phyloP scores from a whole-genome alignment of 2,113 vertebrate species.

The Atractosteus spatula region DNA sequence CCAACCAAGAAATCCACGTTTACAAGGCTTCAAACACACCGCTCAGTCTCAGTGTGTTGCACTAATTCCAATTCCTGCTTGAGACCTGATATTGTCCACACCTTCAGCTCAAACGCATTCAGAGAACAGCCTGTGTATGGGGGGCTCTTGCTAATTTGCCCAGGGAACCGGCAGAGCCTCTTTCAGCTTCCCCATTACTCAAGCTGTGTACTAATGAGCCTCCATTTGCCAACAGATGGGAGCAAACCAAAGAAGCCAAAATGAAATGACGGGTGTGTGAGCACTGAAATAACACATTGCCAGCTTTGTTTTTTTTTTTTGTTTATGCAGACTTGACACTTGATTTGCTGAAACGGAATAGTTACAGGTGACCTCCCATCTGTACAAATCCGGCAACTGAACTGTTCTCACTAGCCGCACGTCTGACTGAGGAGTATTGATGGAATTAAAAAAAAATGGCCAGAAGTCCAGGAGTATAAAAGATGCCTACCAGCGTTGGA shows the following conservation, averaged over 20 bases:
- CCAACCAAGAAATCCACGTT: no score
- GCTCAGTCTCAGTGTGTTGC: background rate
- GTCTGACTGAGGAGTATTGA: background rate
- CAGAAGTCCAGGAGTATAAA: background rate
- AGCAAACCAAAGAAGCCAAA: conserved; percentile 7
- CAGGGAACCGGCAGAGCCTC: background rate
- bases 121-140: background rate
- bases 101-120: background rate
- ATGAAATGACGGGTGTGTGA: background rate
- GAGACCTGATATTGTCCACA: no score
- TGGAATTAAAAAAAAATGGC: no score
- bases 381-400: background rate
- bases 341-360: no score
- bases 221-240: conserved; percentile 37
- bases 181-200: background rate
- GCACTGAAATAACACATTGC: background rate
- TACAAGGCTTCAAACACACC: no score
- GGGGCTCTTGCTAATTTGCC: background rate
- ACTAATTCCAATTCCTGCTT: background rate
- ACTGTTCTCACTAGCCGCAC: background rate
- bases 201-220: conserved; percentile 26
- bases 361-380: background rate
- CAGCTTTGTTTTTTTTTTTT: no score
- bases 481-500: conserved; percentile 81
- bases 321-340: no score